Percentiles rank a stretch among this genome's conserved stretches.
phyloP scores from a whole-genome alignment of 2,888 invertebrate species.

The Apoda limacodes region DNA sequence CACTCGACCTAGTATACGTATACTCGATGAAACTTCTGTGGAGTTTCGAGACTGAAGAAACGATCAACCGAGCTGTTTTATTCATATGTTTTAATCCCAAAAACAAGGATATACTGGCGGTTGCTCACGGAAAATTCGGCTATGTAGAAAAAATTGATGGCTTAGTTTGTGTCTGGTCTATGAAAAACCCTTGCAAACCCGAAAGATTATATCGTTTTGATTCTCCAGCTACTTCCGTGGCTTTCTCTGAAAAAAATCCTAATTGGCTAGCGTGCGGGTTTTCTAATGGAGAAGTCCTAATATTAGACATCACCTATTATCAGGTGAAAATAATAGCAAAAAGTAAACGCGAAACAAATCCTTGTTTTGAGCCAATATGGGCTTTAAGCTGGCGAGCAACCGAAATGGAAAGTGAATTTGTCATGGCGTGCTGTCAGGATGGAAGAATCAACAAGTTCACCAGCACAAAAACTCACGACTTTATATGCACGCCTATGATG shows the following conservation, averaged over 20 bases:
- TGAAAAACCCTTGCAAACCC: conserved; percentile 83
- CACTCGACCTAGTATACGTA: conserved; percentile 73
- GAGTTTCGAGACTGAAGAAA: conserved; percentile 69
- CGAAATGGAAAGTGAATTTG: conserved; percentile 54
- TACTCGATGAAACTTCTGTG: conserved; percentile 77
- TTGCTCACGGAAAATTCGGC: conserved; percentile 78
- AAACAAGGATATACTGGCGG: conserved; percentile 80
- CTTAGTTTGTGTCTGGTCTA: conserved; percentile 80
- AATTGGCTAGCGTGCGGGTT: conserved; percentile 82
- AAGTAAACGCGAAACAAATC: conserved; percentile 69
- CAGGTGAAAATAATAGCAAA: conserved; percentile 59
- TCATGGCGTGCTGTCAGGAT: conserved; percentile 72
- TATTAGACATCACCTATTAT: conserved; percentile 77
- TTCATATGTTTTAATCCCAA: conserved; percentile 74
- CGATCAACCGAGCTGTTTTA: conserved; percentile 68
- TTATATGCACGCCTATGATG: conserved; percentile 74
- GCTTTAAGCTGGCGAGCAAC: conserved; percentile 72
- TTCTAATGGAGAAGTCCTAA: conserved; percentile 76
- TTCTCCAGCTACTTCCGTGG: conserved; percentile 74
- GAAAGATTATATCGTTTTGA: conserved; percentile 75
- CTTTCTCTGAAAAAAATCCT: conserved; percentile 76
- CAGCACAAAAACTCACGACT: conserved; percentile 68
- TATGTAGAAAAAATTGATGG: conserved; percentile 71
- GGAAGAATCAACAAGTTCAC: conserved; percentile 70
- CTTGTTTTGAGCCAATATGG: conserved; percentile 76